Percentiles rank a stretch among this genome's conserved stretches.
These are phyloP conservation scores for Colinus virginianus DNA, from an alignment of 2,113 vertebrate genomes.

Conservation along the genomic window DNA sequence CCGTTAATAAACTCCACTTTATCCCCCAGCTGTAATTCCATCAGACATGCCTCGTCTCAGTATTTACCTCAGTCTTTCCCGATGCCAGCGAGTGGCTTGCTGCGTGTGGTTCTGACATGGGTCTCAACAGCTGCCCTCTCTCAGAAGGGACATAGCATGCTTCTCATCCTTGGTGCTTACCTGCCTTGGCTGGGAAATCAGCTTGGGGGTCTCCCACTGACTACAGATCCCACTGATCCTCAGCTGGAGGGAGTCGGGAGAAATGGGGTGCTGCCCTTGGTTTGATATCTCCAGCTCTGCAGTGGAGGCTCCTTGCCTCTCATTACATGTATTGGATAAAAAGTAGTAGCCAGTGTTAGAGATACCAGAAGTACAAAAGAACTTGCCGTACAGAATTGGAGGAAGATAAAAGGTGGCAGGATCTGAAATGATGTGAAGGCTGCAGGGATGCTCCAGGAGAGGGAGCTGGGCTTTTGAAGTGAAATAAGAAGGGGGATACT, in stretches of 20 bases:
- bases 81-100: not conserved
- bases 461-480: not conserved
- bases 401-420: not conserved
- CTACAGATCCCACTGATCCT: not conserved
- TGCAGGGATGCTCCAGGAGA: not conserved
- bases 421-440: not conserved
- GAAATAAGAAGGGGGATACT: not conserved
- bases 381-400: not conserved
- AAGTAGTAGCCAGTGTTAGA: not conserved
- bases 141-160: accelerated
- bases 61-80: not conserved
- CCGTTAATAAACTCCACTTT: not conserved
- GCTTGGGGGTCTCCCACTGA: too few relatives aligned
- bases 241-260: accelerated
- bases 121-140: accelerated
- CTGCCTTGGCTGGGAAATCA: not conserved
- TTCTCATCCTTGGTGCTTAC: not conserved
- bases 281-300: accelerated
- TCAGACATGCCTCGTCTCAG: accelerated
- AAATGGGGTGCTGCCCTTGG: accelerated
- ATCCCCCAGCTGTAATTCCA: not conserved
- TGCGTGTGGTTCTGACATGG: accelerated
- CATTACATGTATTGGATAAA: accelerated
- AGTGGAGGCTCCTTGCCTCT: not conserved
- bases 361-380: not conserved